Conservation (phyloP, 2,888 invertebrate species). For the Hypercompe scribonia region DNA sequence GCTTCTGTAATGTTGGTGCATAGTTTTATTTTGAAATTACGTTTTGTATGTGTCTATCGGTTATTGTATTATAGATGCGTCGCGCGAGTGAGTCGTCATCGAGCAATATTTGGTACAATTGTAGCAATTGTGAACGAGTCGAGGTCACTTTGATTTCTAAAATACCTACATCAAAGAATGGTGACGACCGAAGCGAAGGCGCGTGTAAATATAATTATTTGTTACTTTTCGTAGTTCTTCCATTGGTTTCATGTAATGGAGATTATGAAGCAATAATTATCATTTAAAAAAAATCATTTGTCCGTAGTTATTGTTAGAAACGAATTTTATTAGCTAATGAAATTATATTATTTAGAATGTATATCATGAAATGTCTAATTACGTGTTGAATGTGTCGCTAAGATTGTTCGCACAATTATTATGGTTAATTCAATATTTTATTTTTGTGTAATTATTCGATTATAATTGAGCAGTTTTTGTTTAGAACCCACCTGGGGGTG, state of each 20-base stretch:
- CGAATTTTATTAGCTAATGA: conserved; percentile 69
- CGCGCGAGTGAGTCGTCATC: conserved; percentile 6
- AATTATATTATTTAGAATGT: conserved; percentile 49
- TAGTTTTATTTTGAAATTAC: conserved; percentile 44
- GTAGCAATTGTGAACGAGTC: not conserved
- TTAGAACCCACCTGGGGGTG: conserved; percentile 42
- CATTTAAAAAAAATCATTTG: conserved; percentile 63
- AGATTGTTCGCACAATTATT: conserved; percentile 71
- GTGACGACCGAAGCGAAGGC: conserved; percentile 26
- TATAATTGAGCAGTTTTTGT: conserved; percentile 41
- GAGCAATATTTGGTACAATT: not conserved
- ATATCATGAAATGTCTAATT: conserved; percentile 57
- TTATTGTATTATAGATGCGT: conserved; percentile 38
- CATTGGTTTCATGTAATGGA: conserved; percentile 61
- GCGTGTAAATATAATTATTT: conserved; percentile 50
- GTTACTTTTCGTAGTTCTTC: conserved; percentile 64
- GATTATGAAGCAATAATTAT: conserved; percentile 78
- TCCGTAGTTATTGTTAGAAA: conserved; percentile 58
- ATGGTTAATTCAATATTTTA: conserved; percentile 48
- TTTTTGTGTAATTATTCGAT: conserved; percentile 45
- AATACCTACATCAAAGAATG: not conserved
- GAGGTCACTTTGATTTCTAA: conserved; percentile 5
- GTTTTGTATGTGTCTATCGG: conserved; percentile 27
- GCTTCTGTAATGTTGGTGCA: conserved; percentile 69
- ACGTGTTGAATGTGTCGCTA: conserved; percentile 60